A percentile compares a stretch with the other conserved stretches of the same genome.
Conservation (phyloP, 2,113 vertebrate genomes). For the Rhineura floridana region DNA sequence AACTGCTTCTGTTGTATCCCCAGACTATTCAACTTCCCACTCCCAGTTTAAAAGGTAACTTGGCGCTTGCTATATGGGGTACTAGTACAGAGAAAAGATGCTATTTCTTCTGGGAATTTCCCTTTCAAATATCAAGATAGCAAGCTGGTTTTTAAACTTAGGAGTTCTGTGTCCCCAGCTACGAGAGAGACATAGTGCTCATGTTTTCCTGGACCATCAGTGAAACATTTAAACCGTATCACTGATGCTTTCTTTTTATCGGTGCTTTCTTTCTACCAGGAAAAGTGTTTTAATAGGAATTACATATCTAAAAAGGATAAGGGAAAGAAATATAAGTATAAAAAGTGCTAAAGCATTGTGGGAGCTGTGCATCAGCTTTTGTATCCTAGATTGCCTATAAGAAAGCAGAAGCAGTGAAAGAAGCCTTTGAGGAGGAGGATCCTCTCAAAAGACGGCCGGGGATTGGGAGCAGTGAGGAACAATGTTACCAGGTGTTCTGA, state of each 20-base stretch:
- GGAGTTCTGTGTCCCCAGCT: not conserved
- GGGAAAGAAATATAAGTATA: not conserved
- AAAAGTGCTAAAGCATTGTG: not conserved
- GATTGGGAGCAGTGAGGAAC: not conserved
- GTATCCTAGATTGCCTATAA: too few species aligned
- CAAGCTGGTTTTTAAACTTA: not conserved
- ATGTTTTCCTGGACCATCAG: not conserved
- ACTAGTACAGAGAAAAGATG: not conserved
- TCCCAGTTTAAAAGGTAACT: not conserved
- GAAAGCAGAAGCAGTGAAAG: too few species aligned
- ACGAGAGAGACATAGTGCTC: not conserved
- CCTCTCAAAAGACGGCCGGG: not conserved
- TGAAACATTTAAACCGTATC: not conserved
- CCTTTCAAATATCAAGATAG: not conserved
- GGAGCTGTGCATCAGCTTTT: not conserved
- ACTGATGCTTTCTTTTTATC: not conserved
- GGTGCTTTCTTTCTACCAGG: not conserved
- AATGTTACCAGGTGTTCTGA: not conserved
- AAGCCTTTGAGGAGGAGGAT: not conserved
- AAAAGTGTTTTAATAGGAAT: not conserved
- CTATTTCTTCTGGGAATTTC: not conserved
- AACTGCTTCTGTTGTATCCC: not conserved
- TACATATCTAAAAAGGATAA: not conserved
- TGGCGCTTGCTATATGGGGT: too few species aligned
- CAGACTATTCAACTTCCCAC: not conserved